These are phyloP conservation scores for Pelecanoides urinatrix DNA, from an alignment of 2,113 vertebrate genomes.

Conservation along the genomic window DNA sequence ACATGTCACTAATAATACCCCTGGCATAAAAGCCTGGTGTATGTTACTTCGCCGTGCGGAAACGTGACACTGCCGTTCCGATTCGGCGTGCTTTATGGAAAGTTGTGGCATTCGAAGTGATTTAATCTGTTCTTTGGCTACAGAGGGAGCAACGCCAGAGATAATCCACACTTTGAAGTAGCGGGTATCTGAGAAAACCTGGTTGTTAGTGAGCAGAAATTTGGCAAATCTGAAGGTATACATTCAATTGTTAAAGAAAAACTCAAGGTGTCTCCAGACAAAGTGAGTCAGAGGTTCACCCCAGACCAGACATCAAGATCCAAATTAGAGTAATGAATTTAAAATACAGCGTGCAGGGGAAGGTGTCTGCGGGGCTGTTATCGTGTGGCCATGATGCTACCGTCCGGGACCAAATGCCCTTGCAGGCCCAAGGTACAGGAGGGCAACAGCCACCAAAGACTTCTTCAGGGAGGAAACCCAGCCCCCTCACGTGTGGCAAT, in stretches of 20 bases:
- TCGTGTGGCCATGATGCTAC: accelerated
- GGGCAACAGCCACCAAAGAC: neutral
- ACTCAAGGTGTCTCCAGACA: neutral
- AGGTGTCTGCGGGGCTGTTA: neutral
- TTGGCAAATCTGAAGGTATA: neutral
- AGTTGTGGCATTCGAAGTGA: neutral
- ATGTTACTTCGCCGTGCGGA: accelerated
- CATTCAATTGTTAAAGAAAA: neutral
- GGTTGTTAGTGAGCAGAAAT: neutral
- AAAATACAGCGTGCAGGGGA: neutral
- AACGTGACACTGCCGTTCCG: accelerated
- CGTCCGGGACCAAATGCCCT: too few species aligned
- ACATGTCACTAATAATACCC: neutral
- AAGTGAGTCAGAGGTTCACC: neutral
- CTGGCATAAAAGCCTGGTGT: accelerated
- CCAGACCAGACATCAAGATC: neutral
- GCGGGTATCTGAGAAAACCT: neutral
- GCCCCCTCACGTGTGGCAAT: neutral
- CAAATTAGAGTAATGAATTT: neutral
- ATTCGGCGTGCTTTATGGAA: accelerated
- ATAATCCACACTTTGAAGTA: neutral
- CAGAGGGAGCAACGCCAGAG: neutral
- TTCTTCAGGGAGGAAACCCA: too few species aligned
- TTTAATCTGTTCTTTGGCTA: neutral
- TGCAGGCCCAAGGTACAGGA: neutral